A percentile compares a stretch with the other conserved stretches of the same genome.
phyloP scores from a whole-genome alignment of 2,797 vertebrate species.

The Otolemur crassicaudatus region DNA sequence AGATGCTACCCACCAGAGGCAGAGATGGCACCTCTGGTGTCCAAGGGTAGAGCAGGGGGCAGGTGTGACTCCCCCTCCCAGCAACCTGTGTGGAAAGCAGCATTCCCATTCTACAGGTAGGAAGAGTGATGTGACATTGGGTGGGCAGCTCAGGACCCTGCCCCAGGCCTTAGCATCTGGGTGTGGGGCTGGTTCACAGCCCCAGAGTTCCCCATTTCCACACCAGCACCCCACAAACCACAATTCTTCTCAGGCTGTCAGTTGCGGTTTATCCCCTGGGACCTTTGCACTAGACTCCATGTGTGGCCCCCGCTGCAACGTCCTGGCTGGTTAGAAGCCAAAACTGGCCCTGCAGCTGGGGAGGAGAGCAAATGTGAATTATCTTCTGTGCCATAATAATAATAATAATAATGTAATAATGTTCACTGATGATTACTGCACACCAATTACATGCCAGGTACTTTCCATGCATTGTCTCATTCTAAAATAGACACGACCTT shows the following conservation, averaged over 20 bases:
- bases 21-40: not conserved
- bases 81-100: not conserved
- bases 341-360: not conserved
- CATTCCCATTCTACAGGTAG: not conserved
- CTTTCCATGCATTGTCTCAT: not conserved
- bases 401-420: not conserved
- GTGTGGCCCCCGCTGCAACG: rapidly evolving
- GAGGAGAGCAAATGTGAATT: not conserved
- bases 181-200: rapidly evolving
- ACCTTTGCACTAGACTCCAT: not conserved
- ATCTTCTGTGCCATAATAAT: not conserved
- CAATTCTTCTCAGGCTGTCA: not conserved
- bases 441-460: not conserved
- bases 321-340: not conserved
- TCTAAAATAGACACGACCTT: not conserved
- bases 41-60: not conserved
- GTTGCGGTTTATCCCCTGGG: not conserved
- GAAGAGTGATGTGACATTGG: not conserved
- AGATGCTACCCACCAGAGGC: not conserved
- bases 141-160: not conserved
- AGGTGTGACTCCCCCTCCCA: rapidly evolving
- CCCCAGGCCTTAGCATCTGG: not conserved
- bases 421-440: not conserved
- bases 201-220: not conserved
- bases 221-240: rapidly evolving